Evolutionary conservation across 2,797 vertebrate species (phyloP), one percentile per base, ranked within the genome.

Genomic region (Eurystomus glaucurus): DNA sequence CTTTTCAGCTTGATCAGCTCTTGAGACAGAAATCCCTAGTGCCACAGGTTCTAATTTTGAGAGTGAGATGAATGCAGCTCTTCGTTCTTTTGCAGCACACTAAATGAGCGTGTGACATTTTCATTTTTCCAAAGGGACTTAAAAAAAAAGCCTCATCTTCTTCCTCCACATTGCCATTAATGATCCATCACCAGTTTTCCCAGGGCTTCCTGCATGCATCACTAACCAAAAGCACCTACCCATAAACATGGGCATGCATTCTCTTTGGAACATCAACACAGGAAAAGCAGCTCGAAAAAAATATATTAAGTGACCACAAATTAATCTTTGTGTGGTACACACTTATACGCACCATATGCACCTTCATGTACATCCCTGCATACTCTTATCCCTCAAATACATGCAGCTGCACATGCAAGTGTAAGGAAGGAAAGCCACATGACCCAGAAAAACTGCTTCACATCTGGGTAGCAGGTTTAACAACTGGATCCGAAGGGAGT

Each of bases 401-500:
- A 91, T 16, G 33, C 61, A 78, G 58, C 71, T 61, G 76, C 48
- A 79, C 10, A 9, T 43, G 21, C n/a, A 33, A 76, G 61, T 5
- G 18, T 57, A 76, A 65, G 74, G 71, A 82, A 65, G 39, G 52
- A 43, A 92, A 77, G 60, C 41, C 65, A 61, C 41, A 41, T 1
- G 13, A 69, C 43, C 60, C 71, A 93, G 77, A 54, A 84, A 93
- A 90, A 58, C 35, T 70, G 55, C 48, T 84, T 83, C 88, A 79
- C 87, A 95, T 94, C 90, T 94, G 88, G 61, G 65, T 14, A 65
- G 65, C 91, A 97, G 87, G 69, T 89, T 92, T 93, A 54, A 71
- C 3, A 2, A 31, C 3, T 89, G 87, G 52, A 52, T 93, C 61
- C 5, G 3, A 93, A 80, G 26, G 62, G 7, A 85, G 29, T 13